Evolutionary conservation across 2,113 vertebrate species (phyloP).

Genomic region (Tragulus kanchil): DNA sequence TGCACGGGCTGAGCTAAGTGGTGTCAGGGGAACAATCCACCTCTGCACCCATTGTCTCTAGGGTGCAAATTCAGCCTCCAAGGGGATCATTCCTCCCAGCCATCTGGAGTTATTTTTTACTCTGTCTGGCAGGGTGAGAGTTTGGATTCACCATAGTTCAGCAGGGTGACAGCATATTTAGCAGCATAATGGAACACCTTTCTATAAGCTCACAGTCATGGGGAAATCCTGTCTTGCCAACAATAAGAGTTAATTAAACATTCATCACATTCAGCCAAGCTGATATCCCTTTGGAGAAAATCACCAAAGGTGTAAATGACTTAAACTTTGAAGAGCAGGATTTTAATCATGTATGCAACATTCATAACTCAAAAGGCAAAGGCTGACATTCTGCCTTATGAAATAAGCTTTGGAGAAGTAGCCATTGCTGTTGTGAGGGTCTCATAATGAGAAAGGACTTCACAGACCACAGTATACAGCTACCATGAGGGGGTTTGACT

Average conservation of each 20-base stretch:
- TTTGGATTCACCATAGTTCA: not conserved
- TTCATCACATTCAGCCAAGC: conserved; percentile 42
- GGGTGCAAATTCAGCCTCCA: not conserved
- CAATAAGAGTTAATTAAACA: conserved; percentile 72
- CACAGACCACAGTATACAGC: accelerated
- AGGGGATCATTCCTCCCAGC: not conserved
- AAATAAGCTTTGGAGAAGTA: not conserved
- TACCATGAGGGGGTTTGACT: not conserved
- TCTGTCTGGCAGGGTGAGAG: not conserved
- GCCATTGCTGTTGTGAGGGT: not conserved
- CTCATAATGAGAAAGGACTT: not conserved
- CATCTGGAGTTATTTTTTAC: not conserved
- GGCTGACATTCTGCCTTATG: not conserved
- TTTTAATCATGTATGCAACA: conserved; percentile 52
- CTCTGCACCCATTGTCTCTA: not conserved
- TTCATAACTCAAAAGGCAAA: not conserved
- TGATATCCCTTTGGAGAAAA: conserved; percentile 45
- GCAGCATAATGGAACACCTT: conserved; percentile 57
- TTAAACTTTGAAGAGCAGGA: not conserved
- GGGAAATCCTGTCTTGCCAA: conserved; percentile 28
- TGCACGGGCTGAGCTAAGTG: not conserved
- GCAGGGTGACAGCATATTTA: conserved; percentile 30
- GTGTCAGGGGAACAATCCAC: too few species aligned
- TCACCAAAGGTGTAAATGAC: conserved; percentile 71
- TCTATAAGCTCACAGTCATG: not conserved